Evolutionary conservation across 2,797 vertebrate species (phyloP).

Genomic region (Crenuchus spilurus): DNA sequence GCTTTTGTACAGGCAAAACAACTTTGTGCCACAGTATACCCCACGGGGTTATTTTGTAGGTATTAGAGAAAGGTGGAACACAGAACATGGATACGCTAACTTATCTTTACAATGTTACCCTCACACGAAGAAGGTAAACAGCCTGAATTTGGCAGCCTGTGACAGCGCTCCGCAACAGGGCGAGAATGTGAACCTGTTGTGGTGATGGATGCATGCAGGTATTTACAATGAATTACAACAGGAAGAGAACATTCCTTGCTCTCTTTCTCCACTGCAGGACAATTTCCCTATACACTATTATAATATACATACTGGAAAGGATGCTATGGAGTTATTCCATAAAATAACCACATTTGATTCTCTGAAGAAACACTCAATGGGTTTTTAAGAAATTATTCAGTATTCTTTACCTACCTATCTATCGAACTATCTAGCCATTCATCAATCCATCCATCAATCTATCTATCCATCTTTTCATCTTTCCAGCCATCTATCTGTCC

Average conservation of each 20-base stretch:
- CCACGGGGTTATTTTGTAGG: constrained; percentile 67
- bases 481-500: no score
- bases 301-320: no score
- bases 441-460: no score
- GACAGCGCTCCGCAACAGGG: constrained; percentile 39
- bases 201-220: constrained; percentile 42
- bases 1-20: constrained; percentile 64
- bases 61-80: constrained; percentile 59
- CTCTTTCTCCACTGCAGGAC: no score
- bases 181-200: constrained; percentile 40
- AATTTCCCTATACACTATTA: no score
- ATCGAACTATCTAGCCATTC: no score
- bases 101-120: constrained; percentile 57
- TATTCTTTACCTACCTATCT: no score
- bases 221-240: constrained; percentile 38
- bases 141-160: constrained; percentile 45
- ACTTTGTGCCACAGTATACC: constrained; percentile 64
- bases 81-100: constrained; percentile 60
- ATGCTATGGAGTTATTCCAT: no score
- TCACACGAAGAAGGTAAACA: constrained; percentile 52
- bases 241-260: constrained; percentile 35
- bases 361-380: no score
- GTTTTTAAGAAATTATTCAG: no score
- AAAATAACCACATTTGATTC: no score
- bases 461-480: no score